Base-by-base conservation (phyloP, 2,888 invertebrate species). In the Ommatoiulus sabulosus region DNA sequence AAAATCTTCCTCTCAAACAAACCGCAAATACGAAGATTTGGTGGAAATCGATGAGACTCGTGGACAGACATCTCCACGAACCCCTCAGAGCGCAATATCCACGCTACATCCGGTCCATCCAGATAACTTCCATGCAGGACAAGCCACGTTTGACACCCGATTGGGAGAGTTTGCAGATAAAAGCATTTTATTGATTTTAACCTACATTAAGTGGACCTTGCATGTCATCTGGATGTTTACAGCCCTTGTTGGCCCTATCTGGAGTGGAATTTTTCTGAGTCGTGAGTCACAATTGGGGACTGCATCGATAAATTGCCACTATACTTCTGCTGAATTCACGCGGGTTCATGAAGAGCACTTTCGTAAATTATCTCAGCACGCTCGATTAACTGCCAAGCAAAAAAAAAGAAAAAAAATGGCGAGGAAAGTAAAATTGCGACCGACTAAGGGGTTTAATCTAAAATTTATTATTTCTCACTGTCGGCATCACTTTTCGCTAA, bases 181-280 rank as follows among this genome's bases (percentile, higher is more conserved):
- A 63, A 63, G 63, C 63, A n/a, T 63, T 63, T 63, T 63, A 63
- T 63, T 63, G 63, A 63, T 63, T 63, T 63, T 63, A 63, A 63
- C 63, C n/a, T 17, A 63, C 63, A 63, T n/a, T n/a, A 63, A 63
- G n/a, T 63, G 63, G n/a, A 63, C 63, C 63, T 63, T n/a, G 63
- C 63, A 63, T 63, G 63, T 63, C 63, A 63, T 63, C 63, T n/a
- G 20, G 17, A 63, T 63, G 63, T 63, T 63, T n/a, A 63, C 63
- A n/a, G 63, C 63, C n/a, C 63, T 63, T n/a, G n/a, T n/a, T 63
- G 63, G 63, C 20, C 17, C 3, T 63, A 63, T 63, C n/a, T 63
- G 10, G n/a, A 17, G 52, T 52, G 52, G 52, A 63, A 63, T n/a
- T 46, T 63, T 63, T n/a, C 63, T 63, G 63, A 63, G 12, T 10